Evolutionary conservation across 2,888 invertebrate genomes (phyloP).

Genomic region (Iselma pallidipennis): DNA sequence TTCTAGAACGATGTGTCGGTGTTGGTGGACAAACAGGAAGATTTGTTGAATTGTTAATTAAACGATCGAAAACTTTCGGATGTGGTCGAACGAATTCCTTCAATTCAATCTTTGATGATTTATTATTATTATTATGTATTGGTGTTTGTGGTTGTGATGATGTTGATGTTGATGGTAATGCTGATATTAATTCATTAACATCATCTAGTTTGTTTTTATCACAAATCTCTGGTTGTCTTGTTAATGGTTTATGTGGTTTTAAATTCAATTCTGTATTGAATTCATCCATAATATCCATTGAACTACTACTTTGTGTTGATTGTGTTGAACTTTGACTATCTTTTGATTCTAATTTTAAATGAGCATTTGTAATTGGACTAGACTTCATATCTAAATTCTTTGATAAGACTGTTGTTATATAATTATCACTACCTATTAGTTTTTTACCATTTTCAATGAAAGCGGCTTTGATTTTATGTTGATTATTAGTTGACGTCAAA

Average conservation of each 20-base stretch:
- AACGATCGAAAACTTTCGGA: conserved; percentile 65
- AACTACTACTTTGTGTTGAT: conserved; percentile 46
- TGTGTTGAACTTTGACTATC: conserved; percentile 50
- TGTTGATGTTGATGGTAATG: background rate
- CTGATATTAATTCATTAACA: conserved; percentile 1
- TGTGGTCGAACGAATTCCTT: conserved; percentile 60
- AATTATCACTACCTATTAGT: conserved; percentile 74
- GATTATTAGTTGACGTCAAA: conserved; percentile 27
- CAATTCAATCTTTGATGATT: conserved; percentile 30
- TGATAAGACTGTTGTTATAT: conserved; percentile 68
- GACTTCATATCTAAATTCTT: conserved; percentile 50
- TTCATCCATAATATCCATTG: conserved; percentile 24
- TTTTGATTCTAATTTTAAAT: conserved; percentile 46
- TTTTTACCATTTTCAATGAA: conserved; percentile 61
- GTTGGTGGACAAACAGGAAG: conserved; percentile 81
- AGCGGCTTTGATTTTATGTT: conserved; percentile 52
- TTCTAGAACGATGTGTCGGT: conserved; percentile 82
- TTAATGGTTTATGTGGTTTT: conserved; percentile 71
- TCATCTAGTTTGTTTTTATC: conserved; percentile 12
- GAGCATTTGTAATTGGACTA: conserved; percentile 48
- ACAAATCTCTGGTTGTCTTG: conserved; percentile 57
- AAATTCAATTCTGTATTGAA: conserved; percentile 41
- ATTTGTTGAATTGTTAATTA: conserved; percentile 50
- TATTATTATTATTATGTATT: conserved; percentile 31
- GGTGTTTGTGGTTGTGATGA: conserved; percentile 36